Evolutionary conservation across 2,888 invertebrate genomes (phyloP).

Genomic region (Aphrophora alni): DNA sequence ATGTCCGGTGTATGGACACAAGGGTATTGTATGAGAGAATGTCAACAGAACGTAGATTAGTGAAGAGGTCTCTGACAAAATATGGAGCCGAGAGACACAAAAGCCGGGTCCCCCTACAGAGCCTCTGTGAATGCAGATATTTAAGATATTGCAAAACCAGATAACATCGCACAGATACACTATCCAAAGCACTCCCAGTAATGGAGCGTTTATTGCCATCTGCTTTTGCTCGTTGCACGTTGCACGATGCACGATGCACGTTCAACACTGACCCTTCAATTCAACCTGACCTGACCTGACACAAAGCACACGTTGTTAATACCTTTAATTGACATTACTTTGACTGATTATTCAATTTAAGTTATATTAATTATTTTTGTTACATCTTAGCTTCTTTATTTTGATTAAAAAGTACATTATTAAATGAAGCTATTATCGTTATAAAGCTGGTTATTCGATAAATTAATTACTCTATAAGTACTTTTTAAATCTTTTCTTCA

Average conservation of each 20-base stretch:
- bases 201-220: neutral
- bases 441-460: no score
- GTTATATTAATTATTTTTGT: no score
- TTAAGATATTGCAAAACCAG: neutral
- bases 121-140: neutral
- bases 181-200: neutral
- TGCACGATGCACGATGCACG: neutral
- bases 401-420: no score
- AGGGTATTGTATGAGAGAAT: neutral
- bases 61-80: conserved; percentile 2
- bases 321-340: no score
- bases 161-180: neutral
- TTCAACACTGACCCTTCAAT: neutral
- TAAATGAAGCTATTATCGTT: no score
- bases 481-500: no score
- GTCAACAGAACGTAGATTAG: neutral
- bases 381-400: no score
- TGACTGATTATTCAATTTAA: no score
- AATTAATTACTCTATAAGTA: no score
- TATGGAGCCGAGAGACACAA: neutral
- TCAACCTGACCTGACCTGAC: neutral
- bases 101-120: neutral
- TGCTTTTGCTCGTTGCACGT: neutral
- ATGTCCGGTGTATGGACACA: neutral
- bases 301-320: neutral